A percentile compares a stretch with the other conserved stretches of the same genome.
phyloP scores from a whole-genome alignment of 2,888 invertebrate genomes.

The Mythimna pallens region DNA sequence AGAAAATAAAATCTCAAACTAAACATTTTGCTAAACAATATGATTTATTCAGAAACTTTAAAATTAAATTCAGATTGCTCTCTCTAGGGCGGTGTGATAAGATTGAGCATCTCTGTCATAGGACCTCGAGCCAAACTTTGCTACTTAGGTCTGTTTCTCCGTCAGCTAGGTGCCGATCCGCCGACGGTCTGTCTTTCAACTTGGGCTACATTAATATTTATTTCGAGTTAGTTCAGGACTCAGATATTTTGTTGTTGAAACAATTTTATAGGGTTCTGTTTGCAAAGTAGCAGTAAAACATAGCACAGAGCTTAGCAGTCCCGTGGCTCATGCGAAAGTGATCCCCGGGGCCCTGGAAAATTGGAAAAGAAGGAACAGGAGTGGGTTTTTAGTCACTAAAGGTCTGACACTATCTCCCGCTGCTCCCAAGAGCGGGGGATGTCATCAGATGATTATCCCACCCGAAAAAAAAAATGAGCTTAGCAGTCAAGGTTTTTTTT shows the following conservation, averaged over 20 bases:
- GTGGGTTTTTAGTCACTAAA: no score
- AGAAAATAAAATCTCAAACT: constrained; percentile 25
- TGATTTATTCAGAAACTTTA: constrained; percentile 53
- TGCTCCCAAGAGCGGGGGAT: no score
- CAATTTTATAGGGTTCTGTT: constrained; percentile 2
- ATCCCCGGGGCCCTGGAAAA: no score
- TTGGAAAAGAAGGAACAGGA: no score
- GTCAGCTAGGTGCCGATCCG: constrained; percentile 63
- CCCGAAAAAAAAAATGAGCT: no score
- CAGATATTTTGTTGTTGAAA: constrained; percentile 22
- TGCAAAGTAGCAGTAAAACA: not conserved
- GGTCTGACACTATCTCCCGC: no score
- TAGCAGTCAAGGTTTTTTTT: not conserved
- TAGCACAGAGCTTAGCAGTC: not conserved
- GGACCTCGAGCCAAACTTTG: constrained; percentile 39
- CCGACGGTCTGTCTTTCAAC: constrained; percentile 50
- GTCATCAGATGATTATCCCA: no score
- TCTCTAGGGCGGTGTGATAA: constrained; percentile 27
- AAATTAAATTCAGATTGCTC: constrained; percentile 55
- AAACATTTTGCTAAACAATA: constrained; percentile 30
- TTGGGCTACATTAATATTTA: constrained; percentile 70
- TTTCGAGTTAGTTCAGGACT: constrained; percentile 59
- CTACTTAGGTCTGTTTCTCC: constrained; percentile 60
- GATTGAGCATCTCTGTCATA: constrained; percentile 52
- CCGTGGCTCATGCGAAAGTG: no score